Evolutionary conservation across 2,113 vertebrate genomes (phyloP).

Genomic region (Xyliphius kryptos): DNA sequence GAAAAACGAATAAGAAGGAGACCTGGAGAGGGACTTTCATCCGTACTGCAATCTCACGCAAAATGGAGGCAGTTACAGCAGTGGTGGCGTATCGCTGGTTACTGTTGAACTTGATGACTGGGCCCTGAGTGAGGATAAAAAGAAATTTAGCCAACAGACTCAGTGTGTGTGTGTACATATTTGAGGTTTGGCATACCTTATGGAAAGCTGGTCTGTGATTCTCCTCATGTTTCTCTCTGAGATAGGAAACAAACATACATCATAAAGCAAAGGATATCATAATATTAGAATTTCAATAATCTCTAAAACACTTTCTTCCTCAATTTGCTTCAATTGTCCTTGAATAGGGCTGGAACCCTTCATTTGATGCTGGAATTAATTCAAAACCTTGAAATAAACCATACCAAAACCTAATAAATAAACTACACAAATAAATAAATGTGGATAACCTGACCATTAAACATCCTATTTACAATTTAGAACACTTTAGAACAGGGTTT

Average conservation of each 20-base stretch:
- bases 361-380: too few species aligned
- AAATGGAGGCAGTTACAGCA: conserved; percentile 77
- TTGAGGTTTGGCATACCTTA: conserved; percentile 60
- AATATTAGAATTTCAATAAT: too few species aligned
- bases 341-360: too few species aligned
- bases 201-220: conserved; percentile 92
- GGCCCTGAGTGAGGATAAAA: conserved; percentile 68
- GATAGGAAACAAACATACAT: neutral
- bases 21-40: conserved; percentile 89
- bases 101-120: conserved; percentile 93
- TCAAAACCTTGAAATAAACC: too few species aligned
- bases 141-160: conserved; percentile 4
- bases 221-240: conserved; percentile 93
- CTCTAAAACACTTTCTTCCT: too few species aligned
- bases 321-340: too few species aligned
- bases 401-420: too few species aligned
- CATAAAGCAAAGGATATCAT: too few species aligned
- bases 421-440: too few species aligned
- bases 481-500: too few species aligned
- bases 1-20: neutral
- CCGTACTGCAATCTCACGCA: conserved; percentile 73
- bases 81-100: conserved; percentile 95
- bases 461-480: too few species aligned
- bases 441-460: too few species aligned
- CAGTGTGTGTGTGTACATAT: neutral